Base-by-base conservation (phyloP, 2,113 vertebrate species). In the Salvelinus namaycush region DNA sequence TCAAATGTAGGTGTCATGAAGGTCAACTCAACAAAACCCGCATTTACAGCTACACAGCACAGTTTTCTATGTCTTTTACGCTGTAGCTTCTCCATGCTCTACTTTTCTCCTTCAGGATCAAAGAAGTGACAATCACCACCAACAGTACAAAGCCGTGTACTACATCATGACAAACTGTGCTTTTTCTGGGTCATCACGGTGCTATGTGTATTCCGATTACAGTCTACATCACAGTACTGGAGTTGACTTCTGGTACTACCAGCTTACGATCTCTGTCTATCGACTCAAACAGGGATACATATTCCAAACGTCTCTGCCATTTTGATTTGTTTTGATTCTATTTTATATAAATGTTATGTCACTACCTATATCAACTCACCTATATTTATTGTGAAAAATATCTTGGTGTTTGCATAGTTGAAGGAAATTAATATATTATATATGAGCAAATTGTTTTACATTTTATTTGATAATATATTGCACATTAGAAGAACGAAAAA, bases 351-450 rank as follows among this genome's bases (percentile, higher is more conserved):
- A 79, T 80, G 62, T 62, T 26, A 82, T 86, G 84, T 83, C 73
- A 77, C 76, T 74, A 69, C 73, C 75, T 65, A 78, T 80, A 79
- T 71, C 65, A 77, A 87, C 81, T 81, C 79, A 65, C 72, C 73
- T 81, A 78, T 87, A 89, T 89, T 87, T 89, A 89, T 89, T 83
- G 80, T 86, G 78, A 77, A 76, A 76, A 68, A 65, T 68, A 72
- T 39, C 54, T 29, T 67, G 49, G 31, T 48, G 62, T 81, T 79
- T 83, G 76, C 76, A 81, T 73, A 80, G 81, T 80, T 76, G 79
- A 87, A 80, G 82, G 76, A 84, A 79, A 74, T 64, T 88, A 87
- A 88, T 88, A 86, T 86, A 76, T 77, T 87, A 86, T 84, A 76
- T 77, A 78, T 76, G 60, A 51, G 27, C 59, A 80, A 72, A 14